These are phyloP conservation scores for Sebastiscus albofasciatus DNA, from an alignment of 2,797 vertebrate genomes.

Conservation along the genomic window DNA sequence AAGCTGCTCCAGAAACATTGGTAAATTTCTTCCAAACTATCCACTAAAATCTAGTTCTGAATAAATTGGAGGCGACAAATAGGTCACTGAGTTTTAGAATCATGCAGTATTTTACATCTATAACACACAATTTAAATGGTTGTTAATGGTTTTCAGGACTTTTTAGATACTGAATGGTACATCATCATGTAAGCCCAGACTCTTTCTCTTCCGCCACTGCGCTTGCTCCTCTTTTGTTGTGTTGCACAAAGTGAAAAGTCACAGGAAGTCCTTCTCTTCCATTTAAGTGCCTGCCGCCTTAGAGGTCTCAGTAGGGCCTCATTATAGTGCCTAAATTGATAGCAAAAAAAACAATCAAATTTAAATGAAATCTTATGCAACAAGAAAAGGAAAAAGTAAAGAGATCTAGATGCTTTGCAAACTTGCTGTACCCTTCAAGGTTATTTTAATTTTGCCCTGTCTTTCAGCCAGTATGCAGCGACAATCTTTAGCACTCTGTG, in stretches of 20 bases:
- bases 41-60: background rate
- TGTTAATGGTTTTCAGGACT: background rate
- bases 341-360: background rate
- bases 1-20: background rate
- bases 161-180: background rate
- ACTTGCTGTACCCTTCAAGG: background rate
- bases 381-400: background rate
- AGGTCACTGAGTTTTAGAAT: background rate
- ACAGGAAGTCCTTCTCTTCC: background rate
- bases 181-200: background rate
- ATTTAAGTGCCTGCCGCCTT: background rate
- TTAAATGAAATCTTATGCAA: background rate
- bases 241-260: background rate
- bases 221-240: background rate
- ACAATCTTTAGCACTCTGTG: background rate
- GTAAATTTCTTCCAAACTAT: background rate
- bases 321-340: background rate
- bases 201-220: background rate
- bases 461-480: background rate
- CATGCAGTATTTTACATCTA: background rate
- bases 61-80: background rate
- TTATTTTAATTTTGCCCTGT: background rate
- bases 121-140: background rate
- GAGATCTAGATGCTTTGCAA: background rate
- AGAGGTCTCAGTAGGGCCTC: background rate